Base-by-base conservation (phyloP, 2,797 vertebrate species). In the Pangasius larnaudii region DNA sequence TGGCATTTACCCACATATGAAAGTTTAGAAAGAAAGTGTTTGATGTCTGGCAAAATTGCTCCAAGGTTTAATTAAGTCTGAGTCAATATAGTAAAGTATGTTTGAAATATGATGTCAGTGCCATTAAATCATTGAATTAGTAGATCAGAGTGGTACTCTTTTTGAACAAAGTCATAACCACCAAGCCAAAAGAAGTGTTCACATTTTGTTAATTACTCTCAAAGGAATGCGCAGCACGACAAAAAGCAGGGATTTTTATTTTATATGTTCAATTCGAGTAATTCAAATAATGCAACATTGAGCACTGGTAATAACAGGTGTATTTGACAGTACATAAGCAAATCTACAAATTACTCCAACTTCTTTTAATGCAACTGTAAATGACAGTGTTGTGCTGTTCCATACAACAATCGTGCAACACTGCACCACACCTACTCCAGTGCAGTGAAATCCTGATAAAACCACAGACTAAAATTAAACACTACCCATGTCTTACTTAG, bases 331-430 rank as follows among this genome's bases (percentile, higher is more conserved):
- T 46, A 16, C 13, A n/a, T 22, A 80, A 58, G 30, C 30, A 58
- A 58, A 80, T 80, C 19, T 58, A 56, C 49, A 77, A 30, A 27
- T 27, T 13, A 9, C 46, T 14, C 74, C n/a, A 19, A 56, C 75
- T 56, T 77, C 27, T 51, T 53, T 77, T 18, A 78, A 3, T 33
- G 16, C 51, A 19, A 53, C 27, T 53, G 49, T 56, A 36, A 33
- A 36, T 79, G 18, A 42, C 7, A 22, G 49, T 18, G 22, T 19
- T 33, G 13, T 39, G 88, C 83, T 87, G 85, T 67, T 69, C 18
- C 51, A 90, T 85, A 89, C 92, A 94, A 93, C 94, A 95, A 96
- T 94, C 95, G 93, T 93, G 94, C 93, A 89, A 92, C 89, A 93
- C 89, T 33, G 89, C 42, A 90, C 94, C 94, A 93, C 94, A 94